Evolutionary conservation across 2,888 invertebrate genomes (phyloP).

Genomic region (Dicroscelio sp.): DNA sequence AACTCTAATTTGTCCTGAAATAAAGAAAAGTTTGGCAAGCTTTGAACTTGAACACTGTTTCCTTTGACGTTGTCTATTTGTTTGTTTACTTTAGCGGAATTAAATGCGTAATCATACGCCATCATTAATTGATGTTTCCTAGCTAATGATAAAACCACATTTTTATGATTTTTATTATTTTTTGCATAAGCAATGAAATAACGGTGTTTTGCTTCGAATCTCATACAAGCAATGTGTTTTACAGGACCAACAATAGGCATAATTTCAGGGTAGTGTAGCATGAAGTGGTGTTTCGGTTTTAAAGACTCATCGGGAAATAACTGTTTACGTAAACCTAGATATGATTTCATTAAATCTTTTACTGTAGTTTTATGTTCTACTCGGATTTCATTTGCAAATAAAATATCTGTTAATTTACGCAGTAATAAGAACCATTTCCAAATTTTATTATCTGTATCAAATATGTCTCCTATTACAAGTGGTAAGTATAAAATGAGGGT

Average conservation of each 20-base stretch:
- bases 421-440: conserved; percentile 74
- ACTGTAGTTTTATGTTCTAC: conserved; percentile 31
- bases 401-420: conserved; percentile 63
- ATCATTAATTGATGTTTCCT: conserved; percentile 28
- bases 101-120: too few relatives aligned
- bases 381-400: conserved; percentile 50
- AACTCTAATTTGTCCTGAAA: too few relatives aligned
- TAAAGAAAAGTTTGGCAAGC: too few relatives aligned
- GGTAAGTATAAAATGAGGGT: conserved; percentile 64
- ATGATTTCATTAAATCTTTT: conserved; percentile 34
- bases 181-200: conserved; percentile 23
- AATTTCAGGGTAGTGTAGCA: conserved; percentile 50
- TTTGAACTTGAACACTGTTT: too few relatives aligned
- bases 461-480: conserved; percentile 63
- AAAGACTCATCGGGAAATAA: conserved; percentile 58
- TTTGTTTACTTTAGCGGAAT: too few relatives aligned
- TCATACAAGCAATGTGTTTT: conserved; percentile 37
- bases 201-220: conserved; percentile 50
- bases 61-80: too few relatives aligned
- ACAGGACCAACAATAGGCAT: conserved; percentile 33
- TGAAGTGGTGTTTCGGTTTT: conserved; percentile 60
- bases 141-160: conserved; percentile 26
- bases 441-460: conserved; percentile 21
- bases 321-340: conserved; percentile 23
- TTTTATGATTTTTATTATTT: conserved; percentile 36